Evolutionary conservation across 1,140 invertebrate genomes (phyloP), one percentile per base, ranked within the genome.

Genomic region (Drosophila punjabiensis): DNA sequence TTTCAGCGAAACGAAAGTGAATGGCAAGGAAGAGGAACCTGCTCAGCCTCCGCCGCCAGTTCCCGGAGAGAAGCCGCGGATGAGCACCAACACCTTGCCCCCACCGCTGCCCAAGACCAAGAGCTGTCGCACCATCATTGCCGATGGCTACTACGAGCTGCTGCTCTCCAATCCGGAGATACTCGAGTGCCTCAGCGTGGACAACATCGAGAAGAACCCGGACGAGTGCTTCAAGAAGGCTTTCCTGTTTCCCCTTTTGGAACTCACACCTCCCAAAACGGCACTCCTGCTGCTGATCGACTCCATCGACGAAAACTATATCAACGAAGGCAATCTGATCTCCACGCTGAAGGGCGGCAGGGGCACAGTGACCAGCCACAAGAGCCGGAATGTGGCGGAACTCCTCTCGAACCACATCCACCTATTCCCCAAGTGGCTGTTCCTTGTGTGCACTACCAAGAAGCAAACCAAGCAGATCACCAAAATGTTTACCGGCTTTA

Each of bases 151-250:
- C 88, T 96, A 96, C 48, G 97, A 97, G 43, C 96, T 97, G 84
- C 86, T 98, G 24, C 94, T 96, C 14, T 95, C 95, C 0, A 96
- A 97, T 81, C 95, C 96, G 0, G 97, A 98, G 76, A 96, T 97
- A 47, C 95, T 96, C 55, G 93, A 93, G 64, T 93, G 92, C 50
- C 78, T 93, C 53, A 93, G 70, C 39, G 92, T 93, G 16, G 93
- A 97, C 58, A 96, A 96, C 66, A 94, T 97, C 35, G 96, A 97
- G 77, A 95, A 95, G 71, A 97, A 97, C 93, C 97, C 98, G 0
- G 98, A 99, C 82, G 97, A 98, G 82, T 97, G 97, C 43, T 96
- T 99, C 79, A 98, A 98, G 75, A 96, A 97, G 88, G 97, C 97
- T 0, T 94, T 99, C 1, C 94, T 99, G 1, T 97, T 98, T 89